phyloP scores from a whole-genome alignment of 1,140 invertebrate genomes.

The Nomia melanderi region DNA sequence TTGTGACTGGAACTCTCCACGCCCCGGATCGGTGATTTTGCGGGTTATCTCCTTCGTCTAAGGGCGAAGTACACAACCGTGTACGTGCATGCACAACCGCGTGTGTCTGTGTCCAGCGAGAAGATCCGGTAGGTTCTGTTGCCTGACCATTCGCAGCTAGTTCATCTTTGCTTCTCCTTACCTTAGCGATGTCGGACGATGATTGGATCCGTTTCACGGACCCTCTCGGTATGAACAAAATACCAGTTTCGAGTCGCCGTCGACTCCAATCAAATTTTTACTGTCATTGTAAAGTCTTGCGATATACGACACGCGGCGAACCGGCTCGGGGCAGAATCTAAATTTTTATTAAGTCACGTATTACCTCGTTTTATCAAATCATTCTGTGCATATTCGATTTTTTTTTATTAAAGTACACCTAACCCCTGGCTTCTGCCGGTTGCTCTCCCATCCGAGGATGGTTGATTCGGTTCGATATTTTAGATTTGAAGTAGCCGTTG shows the following conservation, averaged over 20 bases:
- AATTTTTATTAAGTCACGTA: background rate
- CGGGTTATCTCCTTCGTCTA: conserved; percentile 61
- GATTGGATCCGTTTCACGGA: conserved; percentile 83
- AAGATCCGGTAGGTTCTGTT: conserved; percentile 32
- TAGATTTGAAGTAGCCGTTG: conserved; percentile 52
- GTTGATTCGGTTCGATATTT: conserved; percentile 56
- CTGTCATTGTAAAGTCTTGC: background rate
- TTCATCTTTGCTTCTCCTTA: conserved; percentile 32
- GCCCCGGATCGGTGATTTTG: conserved; percentile 52
- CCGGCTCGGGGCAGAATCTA: background rate
- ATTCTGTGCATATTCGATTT: background rate
- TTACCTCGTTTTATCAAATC: background rate
- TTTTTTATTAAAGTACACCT: background rate
- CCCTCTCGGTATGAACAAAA: conserved; percentile 77
- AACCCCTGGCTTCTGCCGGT: background rate
- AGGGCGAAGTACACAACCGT: conserved; percentile 7
- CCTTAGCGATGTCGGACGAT: conserved; percentile 63
- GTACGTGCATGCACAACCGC: background rate
- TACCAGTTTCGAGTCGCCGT: background rate
- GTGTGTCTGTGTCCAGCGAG: conserved; percentile 14
- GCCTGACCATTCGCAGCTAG: conserved; percentile 47
- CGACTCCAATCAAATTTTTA: background rate
- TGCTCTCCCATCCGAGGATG: conserved; percentile 1
- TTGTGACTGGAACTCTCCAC: conserved; percentile 43
- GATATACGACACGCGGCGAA: too few relatives aligned